Conservation (phyloP, 2,888 invertebrate genomes). For the Odontothrips loti region DNA sequence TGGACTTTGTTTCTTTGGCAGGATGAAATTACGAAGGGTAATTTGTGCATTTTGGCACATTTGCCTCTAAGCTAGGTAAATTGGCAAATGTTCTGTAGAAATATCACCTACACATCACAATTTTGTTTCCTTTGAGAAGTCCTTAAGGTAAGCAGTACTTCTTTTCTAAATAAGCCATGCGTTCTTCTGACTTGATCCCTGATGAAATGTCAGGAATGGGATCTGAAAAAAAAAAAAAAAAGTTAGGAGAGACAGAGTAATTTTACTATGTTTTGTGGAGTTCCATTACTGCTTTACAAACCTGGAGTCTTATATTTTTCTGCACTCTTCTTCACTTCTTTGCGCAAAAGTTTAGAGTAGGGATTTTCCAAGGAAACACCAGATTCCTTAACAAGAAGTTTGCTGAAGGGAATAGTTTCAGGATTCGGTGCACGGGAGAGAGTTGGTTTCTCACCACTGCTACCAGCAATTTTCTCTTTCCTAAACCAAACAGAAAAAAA, state of each 20-base stretch:
- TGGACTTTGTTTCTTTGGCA: constrained; percentile 7
- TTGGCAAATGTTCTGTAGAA: background rate
- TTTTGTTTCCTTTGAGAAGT: background rate
- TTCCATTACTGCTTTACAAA: background rate
- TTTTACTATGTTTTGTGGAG: no score
- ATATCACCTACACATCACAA: background rate
- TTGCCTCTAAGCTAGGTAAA: background rate
- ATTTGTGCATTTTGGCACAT: constrained; percentile 7
- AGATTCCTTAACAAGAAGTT: background rate
- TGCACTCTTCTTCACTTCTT: background rate
- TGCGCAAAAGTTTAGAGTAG: background rate
- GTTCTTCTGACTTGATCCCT: background rate
- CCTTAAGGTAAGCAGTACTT: background rate
- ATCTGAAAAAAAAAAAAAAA: background rate
- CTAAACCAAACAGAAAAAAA: background rate
- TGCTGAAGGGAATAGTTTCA: background rate
- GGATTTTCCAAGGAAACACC: background rate
- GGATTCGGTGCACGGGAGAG: background rate
- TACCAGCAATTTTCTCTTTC: background rate
- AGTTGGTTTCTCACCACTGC: background rate
- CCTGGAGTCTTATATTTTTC: background rate
- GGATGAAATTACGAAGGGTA: background rate
- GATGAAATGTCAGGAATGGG: background rate
- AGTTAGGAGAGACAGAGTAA: background rate
- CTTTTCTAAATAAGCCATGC: background rate